These are phyloP conservation scores for Hirtodrosophila duncani DNA, from an alignment of 2,888 invertebrate species.

Conservation along the genomic window DNA sequence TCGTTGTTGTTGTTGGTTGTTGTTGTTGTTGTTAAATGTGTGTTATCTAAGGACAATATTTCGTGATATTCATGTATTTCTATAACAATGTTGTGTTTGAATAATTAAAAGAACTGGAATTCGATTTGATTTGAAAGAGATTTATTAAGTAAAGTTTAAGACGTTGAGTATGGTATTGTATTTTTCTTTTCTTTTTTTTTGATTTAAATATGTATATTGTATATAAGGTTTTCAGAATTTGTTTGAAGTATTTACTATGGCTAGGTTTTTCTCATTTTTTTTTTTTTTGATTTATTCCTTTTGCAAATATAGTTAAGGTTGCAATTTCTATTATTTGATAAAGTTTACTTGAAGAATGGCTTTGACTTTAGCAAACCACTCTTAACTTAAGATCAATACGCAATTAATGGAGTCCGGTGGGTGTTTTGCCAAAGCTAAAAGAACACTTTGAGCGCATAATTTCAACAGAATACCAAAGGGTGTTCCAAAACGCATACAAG, in stretches of 20 bases:
- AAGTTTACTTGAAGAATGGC: neutral
- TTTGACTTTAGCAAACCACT: slow-evolving; percentile 47
- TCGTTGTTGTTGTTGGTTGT: slow-evolving; percentile 31
- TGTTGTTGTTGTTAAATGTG: slow-evolving; percentile 11
- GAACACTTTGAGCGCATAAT: slow-evolving; percentile 21
- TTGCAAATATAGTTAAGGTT: no score
- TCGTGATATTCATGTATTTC: slow-evolving; percentile 7
- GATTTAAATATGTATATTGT: slow-evolving; percentile 16
- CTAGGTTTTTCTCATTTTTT: neutral
- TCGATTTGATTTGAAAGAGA: slow-evolving; percentile 70
- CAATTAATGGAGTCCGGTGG: slow-evolving; percentile 51
- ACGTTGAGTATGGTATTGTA: slow-evolving; percentile 42
- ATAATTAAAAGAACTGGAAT: slow-evolving; percentile 69
- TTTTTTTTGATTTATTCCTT: no score
- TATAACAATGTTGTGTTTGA: slow-evolving; percentile 6
- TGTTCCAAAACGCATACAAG: no score
- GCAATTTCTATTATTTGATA: no score
- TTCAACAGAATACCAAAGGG: slow-evolving; percentile 11
- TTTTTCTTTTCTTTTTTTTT: slow-evolving; percentile 2
- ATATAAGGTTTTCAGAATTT: slow-evolving; percentile 11
- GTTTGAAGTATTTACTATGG: slow-evolving; percentile 4
- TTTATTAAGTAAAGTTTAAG: slow-evolving; percentile 69
- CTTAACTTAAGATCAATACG: slow-evolving; percentile 13
- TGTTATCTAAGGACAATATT: slow-evolving; percentile 41
- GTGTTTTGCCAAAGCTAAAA: slow-evolving; percentile 57